Conservation (phyloP, 2,888 invertebrate species). For the Eucriotettix oculatus region DNA sequence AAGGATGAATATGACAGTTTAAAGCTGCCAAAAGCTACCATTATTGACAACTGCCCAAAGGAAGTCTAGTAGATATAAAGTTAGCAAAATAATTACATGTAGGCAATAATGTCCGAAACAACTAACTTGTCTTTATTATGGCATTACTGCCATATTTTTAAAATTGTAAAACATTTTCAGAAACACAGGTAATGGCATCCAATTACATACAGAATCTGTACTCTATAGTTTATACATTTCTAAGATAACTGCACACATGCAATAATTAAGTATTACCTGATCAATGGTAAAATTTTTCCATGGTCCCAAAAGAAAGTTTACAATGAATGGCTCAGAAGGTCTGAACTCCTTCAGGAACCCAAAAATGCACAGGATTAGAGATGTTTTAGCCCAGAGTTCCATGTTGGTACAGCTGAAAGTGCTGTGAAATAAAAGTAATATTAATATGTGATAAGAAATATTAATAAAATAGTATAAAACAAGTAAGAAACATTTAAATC, state of each 20-base stretch:
- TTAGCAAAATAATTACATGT: too few species aligned
- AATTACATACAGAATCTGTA: neutral
- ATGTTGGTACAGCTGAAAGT: neutral
- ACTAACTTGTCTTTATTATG: too few species aligned
- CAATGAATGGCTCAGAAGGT: slow-evolving; percentile 75
- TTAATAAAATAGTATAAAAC: too few species aligned
- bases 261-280: slow-evolving; percentile 24
- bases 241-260: too few species aligned
- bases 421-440: neutral
- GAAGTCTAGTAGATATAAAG: too few species aligned
- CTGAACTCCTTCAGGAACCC: slow-evolving; percentile 70
- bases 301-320: slow-evolving; percentile 54
- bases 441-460: too few species aligned
- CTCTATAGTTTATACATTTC: too few species aligned
- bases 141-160: neutral
- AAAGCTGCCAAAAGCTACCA: too few species aligned
- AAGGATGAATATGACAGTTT: too few species aligned
- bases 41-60: too few species aligned
- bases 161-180: neutral
- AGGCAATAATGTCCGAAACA: too few species aligned
- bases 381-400: slow-evolving; percentile 47
- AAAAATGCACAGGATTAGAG: slow-evolving; percentile 56
- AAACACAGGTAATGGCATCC: neutral
- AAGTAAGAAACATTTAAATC: too few species aligned
- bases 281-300: slow-evolving; percentile 59